Evolutionary conservation across 2,113 vertebrate species (phyloP).

Genomic region (Steatornis caripensis): DNA sequence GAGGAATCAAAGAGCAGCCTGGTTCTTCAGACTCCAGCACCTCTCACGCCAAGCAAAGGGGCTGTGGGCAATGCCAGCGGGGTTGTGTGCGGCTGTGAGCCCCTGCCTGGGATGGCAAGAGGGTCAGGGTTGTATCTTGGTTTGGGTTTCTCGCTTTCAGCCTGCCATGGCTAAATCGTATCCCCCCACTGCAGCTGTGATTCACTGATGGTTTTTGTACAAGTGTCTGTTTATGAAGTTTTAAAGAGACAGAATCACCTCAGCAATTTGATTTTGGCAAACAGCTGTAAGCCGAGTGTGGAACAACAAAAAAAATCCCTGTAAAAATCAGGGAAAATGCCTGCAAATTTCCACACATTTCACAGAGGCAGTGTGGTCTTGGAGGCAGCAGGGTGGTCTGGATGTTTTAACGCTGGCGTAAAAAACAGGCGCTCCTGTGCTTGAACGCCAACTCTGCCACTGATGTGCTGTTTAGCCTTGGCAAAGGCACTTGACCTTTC

Average conservation of each 20-base stretch:
- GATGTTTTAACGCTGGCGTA: constrained; percentile 49
- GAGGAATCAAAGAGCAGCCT: not conserved
- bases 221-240: constrained; percentile 58
- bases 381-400: constrained; percentile 68
- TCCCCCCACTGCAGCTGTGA: not conserved
- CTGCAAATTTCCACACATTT: constrained; percentile 72
- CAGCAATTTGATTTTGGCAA: constrained; percentile 71
- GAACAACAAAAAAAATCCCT: constrained; percentile 69
- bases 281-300: constrained; percentile 70
- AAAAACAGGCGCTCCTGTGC: constrained; percentile 2
- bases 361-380: constrained; percentile 69
- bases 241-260: constrained; percentile 73
- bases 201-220: constrained; percentile 51
- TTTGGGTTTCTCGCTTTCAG: not conserved
- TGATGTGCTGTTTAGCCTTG: not conserved
- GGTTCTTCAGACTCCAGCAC: not conserved
- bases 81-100: not conserved
- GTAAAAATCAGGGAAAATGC: constrained; percentile 72
- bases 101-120: not conserved
- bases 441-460: not conserved
- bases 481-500: not conserved
- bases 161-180: not conserved
- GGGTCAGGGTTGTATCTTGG: not conserved
- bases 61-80: not conserved
- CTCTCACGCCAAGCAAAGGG: not conserved